Base-by-base conservation (phyloP, 2,797 vertebrate genomes). In the Pseudotriccus pelzelni region DNA sequence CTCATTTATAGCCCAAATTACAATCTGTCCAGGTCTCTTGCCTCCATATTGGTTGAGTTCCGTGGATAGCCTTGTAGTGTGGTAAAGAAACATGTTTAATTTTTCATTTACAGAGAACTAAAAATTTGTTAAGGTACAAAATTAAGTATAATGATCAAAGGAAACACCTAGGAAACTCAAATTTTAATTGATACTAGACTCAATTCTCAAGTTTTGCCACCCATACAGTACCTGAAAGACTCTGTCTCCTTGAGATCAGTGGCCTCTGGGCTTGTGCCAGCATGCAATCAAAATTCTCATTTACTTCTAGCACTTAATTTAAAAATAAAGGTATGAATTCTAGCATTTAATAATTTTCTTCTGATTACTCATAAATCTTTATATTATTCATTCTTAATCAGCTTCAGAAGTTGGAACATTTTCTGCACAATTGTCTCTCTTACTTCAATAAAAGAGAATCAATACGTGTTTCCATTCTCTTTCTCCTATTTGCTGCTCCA, bases 251-350 rank as follows among this genome's bases (percentile, higher is more conserved):
- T 82, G 73, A 91, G 27, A 52, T 63, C 44, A 24, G 20, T 64
- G 55, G 30, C 41, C 67, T 79, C 63, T 69, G 36, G 44, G 41
- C 73, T 88, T 86, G 8, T 76, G 63, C 55, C 82, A 66, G 56
- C 25, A 67, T 50, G 36, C 36, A 93, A 72, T 92, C 79, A 96
- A 79, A 96, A 74, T 73, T 93, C 87, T 89, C 69, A 78, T 89
- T 84, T 94, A 63, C 43, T 94, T 93, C 56, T 67, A 90, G 36
- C 17, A 66, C 49, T 84, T 94, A 60, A 90, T 93, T 91, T 90
- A 53, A 92, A 94, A 92, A 93, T n/a, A 91, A 93, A 97, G 27
- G 62, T 50, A 84, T 55, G 28, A 94, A 94, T 95, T 94, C 70
- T 70, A 76, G 13, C 58, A 83, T 81, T 92, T 83, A 69, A 77